Percentiles rank a stretch among this genome's conserved stretches.
phyloP scores from a whole-genome alignment of 2,888 invertebrate genomes.

The Achlya flavicornis region DNA sequence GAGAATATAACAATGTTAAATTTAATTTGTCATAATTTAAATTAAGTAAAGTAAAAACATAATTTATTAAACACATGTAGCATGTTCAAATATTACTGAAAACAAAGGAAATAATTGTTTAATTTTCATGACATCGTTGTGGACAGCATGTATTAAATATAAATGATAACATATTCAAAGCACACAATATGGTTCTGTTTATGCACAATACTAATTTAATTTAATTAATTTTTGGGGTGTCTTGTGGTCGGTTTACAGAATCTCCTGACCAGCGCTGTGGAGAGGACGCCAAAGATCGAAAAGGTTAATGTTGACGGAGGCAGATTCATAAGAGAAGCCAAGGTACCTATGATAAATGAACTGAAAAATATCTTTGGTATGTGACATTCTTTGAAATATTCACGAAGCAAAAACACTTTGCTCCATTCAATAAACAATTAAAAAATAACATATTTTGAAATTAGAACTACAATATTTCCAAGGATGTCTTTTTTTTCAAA shows the following conservation, averaged over 20 bases:
- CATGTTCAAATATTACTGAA: neutral
- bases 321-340: slow-evolving; percentile 97
- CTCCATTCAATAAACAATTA: neutral
- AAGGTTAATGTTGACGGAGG: slow-evolving; percentile 97
- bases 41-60: too few relatives aligned
- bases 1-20: neutral
- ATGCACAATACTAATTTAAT: slow-evolving; percentile 19
- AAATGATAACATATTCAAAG: neutral
- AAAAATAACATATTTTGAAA: neutral
- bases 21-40: neutral
- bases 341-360: slow-evolving; percentile 87
- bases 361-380: neutral
- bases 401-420: neutral
- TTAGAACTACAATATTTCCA: neutral
- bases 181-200: neutral
- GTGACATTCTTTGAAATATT: slow-evolving; percentile 44
- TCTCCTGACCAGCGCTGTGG: slow-evolving; percentile 95
- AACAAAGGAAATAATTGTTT: neutral
- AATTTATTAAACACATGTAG: neutral
- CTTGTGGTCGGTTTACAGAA: slow-evolving; percentile 86
- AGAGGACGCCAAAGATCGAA: slow-evolving; percentile 97
- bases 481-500: neutral
- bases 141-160: neutral
- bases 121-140: neutral
- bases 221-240: slow-evolving; percentile 50